A percentile compares a stretch with the other conserved stretches of the same genome.
Conservation (phyloP, 2,797 vertebrate species). For the Sarcophilus harrisii region DNA sequence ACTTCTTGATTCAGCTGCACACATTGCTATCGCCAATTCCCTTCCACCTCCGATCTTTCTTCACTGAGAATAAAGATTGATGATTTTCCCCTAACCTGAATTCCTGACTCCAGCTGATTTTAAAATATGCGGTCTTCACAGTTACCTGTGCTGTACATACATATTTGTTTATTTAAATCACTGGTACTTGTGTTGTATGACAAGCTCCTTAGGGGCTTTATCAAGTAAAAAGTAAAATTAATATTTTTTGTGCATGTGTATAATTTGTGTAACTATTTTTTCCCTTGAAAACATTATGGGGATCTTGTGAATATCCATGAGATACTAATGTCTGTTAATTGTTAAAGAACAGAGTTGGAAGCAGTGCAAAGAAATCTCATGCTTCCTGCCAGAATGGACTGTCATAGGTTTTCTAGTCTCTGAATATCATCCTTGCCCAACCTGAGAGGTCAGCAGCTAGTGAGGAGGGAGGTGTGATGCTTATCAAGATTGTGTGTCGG, state of each 20-base stretch:
- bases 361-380: not conserved
- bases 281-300: not conserved
- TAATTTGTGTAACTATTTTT: not conserved
- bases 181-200: not conserved
- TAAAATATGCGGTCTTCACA: too few species aligned
- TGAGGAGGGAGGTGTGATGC: not conserved
- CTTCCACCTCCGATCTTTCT: too few species aligned
- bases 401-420: not conserved
- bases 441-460: not conserved
- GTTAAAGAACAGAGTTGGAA: not conserved
- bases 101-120: too few species aligned
- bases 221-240: not conserved
- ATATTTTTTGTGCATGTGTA: not conserved
- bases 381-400: not conserved
- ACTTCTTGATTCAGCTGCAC: too few species aligned
- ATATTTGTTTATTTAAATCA: not conserved
- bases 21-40: too few species aligned
- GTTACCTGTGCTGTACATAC: not conserved
- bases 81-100: too few species aligned
- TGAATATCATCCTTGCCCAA: not conserved
- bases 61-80: too few species aligned
- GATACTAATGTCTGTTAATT: not conserved
- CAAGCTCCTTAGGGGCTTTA: not conserved
- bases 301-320: not conserved
- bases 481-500: not conserved